Evolutionary conservation across 2,797 vertebrate genomes (phyloP), one percentile per base, ranked within the genome.

Genomic region (Cephalopachus bancanus): DNA sequence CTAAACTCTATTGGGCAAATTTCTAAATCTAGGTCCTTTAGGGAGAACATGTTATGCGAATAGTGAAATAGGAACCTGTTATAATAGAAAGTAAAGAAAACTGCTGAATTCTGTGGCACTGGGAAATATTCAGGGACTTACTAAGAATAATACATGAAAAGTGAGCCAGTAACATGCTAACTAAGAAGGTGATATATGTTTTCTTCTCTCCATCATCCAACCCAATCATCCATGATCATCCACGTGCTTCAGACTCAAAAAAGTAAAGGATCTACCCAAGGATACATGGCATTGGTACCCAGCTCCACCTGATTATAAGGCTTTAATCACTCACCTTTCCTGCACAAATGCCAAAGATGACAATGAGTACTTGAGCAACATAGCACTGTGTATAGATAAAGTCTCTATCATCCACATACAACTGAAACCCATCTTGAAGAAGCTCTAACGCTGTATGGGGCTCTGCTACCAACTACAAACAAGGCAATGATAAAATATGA

Each of bases 401-500:
- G n/a, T 28, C 55, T 81, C 65, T 74, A 62, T 57, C 17, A 37
- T 51, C 0, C 3, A 72, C 22, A 59, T 26, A 89, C 33, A 78
- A 64, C 16, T 60, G 64, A 90, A 53, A n/a, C 53, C 64, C 67
- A 83, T 22, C 37, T 69, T 78, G 9, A 59, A 44, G 7, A 90
- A 67, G 55, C 62, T 79, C 60, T 57, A 44, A 44, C 71, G 24
- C 33, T 87, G 67, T 53, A 62, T 53, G n/a, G 37, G 49, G 10
- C 71, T 91, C 83, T 71, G 69, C 53, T 87, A 87, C 44, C 75
- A 71, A 55, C 60, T 85, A 87, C 2, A 76, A 65, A 17, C 33
- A 88, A 93, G 75, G 69, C 83, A 96, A 72, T 37, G 55, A 88
- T 86, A 89, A 91, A 95, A 71, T 30, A 96, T 30, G 55, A 91